These are phyloP conservation scores for Gymnorhina tibicen DNA, from an alignment of 2,113 vertebrate genomes.

Conservation along the genomic window DNA sequence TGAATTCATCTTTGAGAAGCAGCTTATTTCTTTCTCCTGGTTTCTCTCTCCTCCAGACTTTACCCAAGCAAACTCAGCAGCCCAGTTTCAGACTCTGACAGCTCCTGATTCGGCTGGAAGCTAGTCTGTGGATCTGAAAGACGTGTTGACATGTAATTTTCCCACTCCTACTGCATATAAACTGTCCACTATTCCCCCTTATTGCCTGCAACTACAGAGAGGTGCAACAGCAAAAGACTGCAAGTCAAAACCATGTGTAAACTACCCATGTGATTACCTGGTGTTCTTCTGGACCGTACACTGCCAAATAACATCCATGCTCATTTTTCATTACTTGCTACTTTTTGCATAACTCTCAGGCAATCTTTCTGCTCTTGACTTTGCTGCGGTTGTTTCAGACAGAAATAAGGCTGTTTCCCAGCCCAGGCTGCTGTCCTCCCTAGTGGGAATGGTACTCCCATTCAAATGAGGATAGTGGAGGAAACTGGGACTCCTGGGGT, in stretches of 20 bases:
- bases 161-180: background rate
- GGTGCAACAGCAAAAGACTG: background rate
- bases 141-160: background rate
- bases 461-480: fast-evolving
- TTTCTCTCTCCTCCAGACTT: background rate
- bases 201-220: background rate
- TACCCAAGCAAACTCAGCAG: background rate
- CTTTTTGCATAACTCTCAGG: background rate
- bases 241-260: background rate
- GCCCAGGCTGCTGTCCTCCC: background rate
- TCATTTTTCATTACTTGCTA: background rate
- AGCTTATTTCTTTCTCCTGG: background rate
- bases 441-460: background rate
- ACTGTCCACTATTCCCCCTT: background rate
- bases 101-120: background rate
- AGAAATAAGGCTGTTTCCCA: background rate
- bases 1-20: background rate
- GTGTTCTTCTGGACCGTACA: background rate
- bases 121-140: background rate
- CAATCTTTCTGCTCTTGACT: background rate
- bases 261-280: fast-evolving
- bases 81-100: background rate
- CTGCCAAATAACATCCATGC: background rate
- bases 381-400: background rate
- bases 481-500: background rate